A percentile compares a stretch with the other conserved stretches of the same genome.
Evolutionary conservation across 2,797 vertebrate genomes (phyloP).

Genomic region (Pantherophis alleghaniensis): DNA sequence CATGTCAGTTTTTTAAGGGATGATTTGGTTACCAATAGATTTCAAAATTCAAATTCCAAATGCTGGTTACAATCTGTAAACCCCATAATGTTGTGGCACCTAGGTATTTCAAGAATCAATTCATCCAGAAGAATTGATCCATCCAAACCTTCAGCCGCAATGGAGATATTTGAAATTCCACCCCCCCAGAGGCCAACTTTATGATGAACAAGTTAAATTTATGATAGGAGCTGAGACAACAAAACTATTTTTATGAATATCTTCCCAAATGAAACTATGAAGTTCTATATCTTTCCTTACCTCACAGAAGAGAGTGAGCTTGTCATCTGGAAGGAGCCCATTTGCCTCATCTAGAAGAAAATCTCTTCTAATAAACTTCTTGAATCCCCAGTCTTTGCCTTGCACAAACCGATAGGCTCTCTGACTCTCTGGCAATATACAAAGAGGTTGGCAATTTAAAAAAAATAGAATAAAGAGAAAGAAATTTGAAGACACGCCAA

Average conservation of each 20-base stretch:
- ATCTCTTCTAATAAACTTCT: constrained; percentile 90
- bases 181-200: background rate
- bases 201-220: background rate
- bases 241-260: background rate
- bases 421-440: constrained; percentile 80
- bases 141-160: background rate
- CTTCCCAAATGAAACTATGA: constrained; percentile 2
- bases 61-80: background rate
- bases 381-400: constrained; percentile 93
- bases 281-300: constrained; percentile 59
- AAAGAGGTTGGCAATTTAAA: background rate
- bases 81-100: background rate
- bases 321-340: constrained; percentile 87
- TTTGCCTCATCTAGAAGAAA: constrained; percentile 89
- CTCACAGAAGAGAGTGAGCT: constrained; percentile 90
- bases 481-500: background rate
- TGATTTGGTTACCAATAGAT: background rate
- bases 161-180: background rate
- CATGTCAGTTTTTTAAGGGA: background rate
- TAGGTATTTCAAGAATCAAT: background rate
- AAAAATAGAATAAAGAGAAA: background rate
- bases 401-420: constrained; percentile 87
- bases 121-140: background rate
- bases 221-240: background rate
- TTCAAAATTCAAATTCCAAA: background rate